Base-by-base conservation (phyloP, 2,113 vertebrate species). In the Psittacula cyanocephala region DNA sequence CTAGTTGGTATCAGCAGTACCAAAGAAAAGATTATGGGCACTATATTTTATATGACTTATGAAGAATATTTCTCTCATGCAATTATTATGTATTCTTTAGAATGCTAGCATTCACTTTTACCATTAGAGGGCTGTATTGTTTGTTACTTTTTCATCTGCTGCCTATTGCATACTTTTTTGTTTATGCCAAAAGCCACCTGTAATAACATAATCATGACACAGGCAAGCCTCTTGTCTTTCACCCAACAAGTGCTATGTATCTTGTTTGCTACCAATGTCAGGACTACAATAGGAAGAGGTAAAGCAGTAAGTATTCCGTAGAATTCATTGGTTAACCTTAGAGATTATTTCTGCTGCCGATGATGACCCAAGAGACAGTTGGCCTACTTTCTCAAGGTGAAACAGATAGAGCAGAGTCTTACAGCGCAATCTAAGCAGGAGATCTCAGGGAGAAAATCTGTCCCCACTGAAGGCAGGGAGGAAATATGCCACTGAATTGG, bases 81-180 rank as follows among this genome's bases (percentile, higher is more conserved):
- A 79, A 44, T 57, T 35, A 55, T 53, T 93, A 59, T 43, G 74
- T 82, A 49, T 80, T 81, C 55, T 69, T 86, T 86, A 41, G 69
- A 90, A 76, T 17, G 69, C 44, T 83, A 88, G 12, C 63, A 41
- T 91, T 69, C 44, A 22, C 9, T 93, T 84, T 93, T 91, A 77
- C 96, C 91, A 90, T 96, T 97, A 97, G 94, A 95, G 91, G 95
- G 91, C 92, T 95, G 85, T 91, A 81, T 95, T 92, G 94, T 81
- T 93, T 89, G 47, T 84, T 50, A 33, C 14, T 92, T 95, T 89
- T 78, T 72, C 14, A 11, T 74, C 60, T 35, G 33, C 63, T 69
- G 3, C 33, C 23, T 67, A 3, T n/a, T 83, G 31, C 33, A 17
- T 63, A 23, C 39, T 78, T 69, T 17, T 65, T 79, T 76, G 2